Evolutionary conservation across 2,113 vertebrate genomes (phyloP).

Genomic region (Heliornis fulica): DNA sequence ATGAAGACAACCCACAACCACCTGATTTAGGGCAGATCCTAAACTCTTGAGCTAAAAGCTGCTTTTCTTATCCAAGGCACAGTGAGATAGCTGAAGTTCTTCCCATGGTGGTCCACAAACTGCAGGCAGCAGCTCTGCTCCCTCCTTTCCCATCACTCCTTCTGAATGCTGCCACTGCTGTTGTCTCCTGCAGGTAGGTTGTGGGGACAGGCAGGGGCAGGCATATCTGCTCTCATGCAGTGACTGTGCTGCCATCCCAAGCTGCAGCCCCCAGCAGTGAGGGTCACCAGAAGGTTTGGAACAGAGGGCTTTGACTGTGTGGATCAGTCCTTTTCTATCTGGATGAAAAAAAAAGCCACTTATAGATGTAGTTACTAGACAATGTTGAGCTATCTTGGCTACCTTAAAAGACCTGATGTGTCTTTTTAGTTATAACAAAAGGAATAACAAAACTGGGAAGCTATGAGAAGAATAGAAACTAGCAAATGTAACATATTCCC

Average conservation of each 20-base stretch:
- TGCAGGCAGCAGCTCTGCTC: background rate
- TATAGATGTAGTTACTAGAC: background rate
- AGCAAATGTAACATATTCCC: background rate
- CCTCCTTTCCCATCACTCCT: background rate
- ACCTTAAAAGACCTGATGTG: background rate
- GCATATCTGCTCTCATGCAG: background rate
- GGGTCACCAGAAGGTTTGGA: background rate
- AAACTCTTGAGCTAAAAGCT: background rate
- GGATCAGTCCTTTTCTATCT: background rate
- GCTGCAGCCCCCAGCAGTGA: background rate
- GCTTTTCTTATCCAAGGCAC: background rate
- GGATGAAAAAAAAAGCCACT: background rate
- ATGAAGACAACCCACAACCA: background rate
- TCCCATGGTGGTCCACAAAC: background rate
- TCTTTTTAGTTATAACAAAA: background rate
- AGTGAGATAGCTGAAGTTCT: background rate
- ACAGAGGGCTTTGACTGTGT: accelerated
- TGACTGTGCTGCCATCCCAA: background rate
- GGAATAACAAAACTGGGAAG: background rate
- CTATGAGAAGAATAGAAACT: background rate
- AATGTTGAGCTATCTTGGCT: accelerated
- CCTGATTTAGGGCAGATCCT: background rate
- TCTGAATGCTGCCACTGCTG: background rate
- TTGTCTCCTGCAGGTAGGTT: background rate
- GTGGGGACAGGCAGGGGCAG: background rate